Percentiles rank a stretch among this genome's conserved stretches.
These are phyloP conservation scores for Diadegma fenestrale DNA, from an alignment of 2,888 invertebrate genomes.

Conservation along the genomic window DNA sequence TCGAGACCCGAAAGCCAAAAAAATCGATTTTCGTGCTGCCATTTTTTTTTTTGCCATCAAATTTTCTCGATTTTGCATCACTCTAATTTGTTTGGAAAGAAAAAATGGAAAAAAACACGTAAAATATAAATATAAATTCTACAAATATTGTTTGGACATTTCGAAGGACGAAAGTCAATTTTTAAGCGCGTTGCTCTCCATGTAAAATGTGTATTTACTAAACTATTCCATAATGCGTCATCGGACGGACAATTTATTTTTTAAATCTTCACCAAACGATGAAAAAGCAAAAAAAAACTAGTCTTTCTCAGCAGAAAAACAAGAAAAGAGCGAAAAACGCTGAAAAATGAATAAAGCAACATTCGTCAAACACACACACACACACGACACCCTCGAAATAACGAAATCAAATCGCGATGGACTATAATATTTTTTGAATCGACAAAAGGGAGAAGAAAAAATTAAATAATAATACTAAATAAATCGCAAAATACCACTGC, in stretches of 20 bases:
- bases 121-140: constrained; percentile 44
- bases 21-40: background rate
- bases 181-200: constrained; percentile 53
- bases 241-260: constrained; percentile 66
- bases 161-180: constrained; percentile 56
- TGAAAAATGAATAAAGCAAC: constrained; percentile 35
- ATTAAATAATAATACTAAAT: constrained; percentile 21
- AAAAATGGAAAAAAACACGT: background rate
- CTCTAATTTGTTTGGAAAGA: background rate
- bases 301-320: constrained; percentile 50
- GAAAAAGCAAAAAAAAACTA: constrained; percentile 37
- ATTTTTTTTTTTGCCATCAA: background rate
- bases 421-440: constrained; percentile 70
- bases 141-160: constrained; percentile 64
- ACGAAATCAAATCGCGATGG: constrained; percentile 71
- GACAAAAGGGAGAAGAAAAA: constrained; percentile 37
- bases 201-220: constrained; percentile 59
- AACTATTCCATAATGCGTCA: constrained; percentile 58
- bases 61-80: background rate
- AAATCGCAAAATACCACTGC: constrained; percentile 18
- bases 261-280: constrained; percentile 71
- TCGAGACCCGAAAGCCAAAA: background rate
- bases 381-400: constrained; percentile 50
- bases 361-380: constrained; percentile 32
- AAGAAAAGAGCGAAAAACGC: background rate